Evolutionary conservation across 2,113 vertebrate genomes (phyloP), one percentile per base, ranked within the genome.

Genomic region (Megaleporinus macrocephalus): DNA sequence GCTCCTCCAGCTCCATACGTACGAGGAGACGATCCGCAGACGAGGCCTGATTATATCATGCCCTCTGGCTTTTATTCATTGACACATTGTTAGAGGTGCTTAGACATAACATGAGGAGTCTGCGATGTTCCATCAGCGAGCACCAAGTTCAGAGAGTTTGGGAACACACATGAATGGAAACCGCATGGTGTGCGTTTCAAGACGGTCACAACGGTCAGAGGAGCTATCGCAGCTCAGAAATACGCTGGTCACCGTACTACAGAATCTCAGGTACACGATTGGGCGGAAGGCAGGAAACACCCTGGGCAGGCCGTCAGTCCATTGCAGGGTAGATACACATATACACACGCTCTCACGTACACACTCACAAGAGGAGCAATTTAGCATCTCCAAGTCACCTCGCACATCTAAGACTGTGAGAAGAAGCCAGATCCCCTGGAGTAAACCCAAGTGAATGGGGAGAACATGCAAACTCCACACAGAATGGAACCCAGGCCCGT

Each of bases 1-100:
- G 85, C 90, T 87, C 83, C 49, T 44, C 41, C 18, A 53, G 65
- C 18, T n/a, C 30, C 9, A 36, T 53, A 59, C 44, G 12, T 73
- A 61, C 44, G 2, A 71, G 68, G 24, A 84, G 78, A 80, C 65
- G 29, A 59, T 57, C 29, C 24, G 49, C 47, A 85, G 70, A 81
- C 26, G 66, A 53, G 49, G 20, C n/a, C 24, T 62, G n/a, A 65
- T 59, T 55, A 47, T 69, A 78, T 70, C 70, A 65, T 36, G 16
- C 36, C 26, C 10, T 36, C 36, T 30, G 55, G 51, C 26, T 76
- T 80, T 49, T 26, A 63, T 73, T 80, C 10, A 80, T 73, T 73
- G 78, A 73, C 41, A 78, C 24, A 30, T 80, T 26, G 11, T 24
- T 44, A 22, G 44, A 29, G 33, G 36, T 62, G 63, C 36, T 51